Conservation (phyloP, 2,888 invertebrate genomes). For the Megastigmus dorsalis region DNA sequence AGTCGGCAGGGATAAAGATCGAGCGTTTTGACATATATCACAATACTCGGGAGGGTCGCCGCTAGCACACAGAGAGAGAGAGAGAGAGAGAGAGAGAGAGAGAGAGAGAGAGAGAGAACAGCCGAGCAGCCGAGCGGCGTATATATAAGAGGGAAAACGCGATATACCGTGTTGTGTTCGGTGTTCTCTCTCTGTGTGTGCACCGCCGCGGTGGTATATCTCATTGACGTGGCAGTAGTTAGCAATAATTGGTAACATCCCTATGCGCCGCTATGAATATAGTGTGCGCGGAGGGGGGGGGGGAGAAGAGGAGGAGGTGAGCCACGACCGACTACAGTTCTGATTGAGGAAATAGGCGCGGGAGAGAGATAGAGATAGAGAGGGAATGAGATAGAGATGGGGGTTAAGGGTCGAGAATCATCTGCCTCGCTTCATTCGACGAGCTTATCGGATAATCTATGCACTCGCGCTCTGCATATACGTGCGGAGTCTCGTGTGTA, state of each 20-base stretch:
- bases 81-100: neutral
- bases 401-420: slow-evolving; percentile 64
- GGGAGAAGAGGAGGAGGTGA: too few species aligned
- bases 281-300: too few species aligned
- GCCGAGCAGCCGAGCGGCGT: neutral
- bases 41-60: too few species aligned
- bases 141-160: too few species aligned
- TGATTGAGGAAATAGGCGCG: slow-evolving; percentile 70
- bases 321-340: too few species aligned
- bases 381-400: slow-evolving; percentile 39
- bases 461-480: neutral
- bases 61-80: neutral
- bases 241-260: slow-evolving; percentile 72
- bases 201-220: slow-evolving; percentile 62
- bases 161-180: too few species aligned
- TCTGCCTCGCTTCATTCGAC: slow-evolving; percentile 55
- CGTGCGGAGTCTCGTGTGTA: too few species aligned
- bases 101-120: neutral
- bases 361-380: slow-evolving; percentile 39
- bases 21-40: too few species aligned
- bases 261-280: slow-evolving; percentile 66
- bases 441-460: neutral
- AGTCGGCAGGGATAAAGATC: too few species aligned
- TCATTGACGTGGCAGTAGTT: too few species aligned
- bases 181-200: too few species aligned